Conservation (phyloP, 2,113 vertebrate genomes). For the Notothenia rossii region DNA sequence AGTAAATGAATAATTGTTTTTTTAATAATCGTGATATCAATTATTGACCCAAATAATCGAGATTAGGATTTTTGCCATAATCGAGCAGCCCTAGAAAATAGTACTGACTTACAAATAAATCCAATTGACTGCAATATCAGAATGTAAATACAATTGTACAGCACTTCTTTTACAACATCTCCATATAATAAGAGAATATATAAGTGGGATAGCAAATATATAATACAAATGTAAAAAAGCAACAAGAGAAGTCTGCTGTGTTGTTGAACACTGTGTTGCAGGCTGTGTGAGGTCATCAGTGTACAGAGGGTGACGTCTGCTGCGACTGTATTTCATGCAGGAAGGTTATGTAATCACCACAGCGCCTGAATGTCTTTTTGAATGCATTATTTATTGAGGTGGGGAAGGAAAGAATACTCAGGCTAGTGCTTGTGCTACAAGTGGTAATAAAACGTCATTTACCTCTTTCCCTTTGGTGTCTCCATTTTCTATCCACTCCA, state of each 20-base stretch:
- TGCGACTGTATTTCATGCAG: conserved; percentile 19
- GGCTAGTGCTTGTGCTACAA: conserved; percentile 7
- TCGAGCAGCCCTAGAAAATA: too few relatives aligned
- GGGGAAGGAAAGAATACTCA: conserved; percentile 21
- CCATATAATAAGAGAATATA: too few relatives aligned
- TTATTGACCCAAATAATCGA: too few relatives aligned
- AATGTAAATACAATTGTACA: too few relatives aligned
- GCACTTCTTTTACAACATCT: too few relatives aligned
- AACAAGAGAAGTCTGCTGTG: not conserved
- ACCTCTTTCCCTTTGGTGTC: conserved; percentile 99
- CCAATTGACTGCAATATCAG: too few relatives aligned
- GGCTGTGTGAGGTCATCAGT: conserved; percentile 16
- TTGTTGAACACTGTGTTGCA: not conserved
- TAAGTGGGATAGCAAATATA: too few relatives aligned
- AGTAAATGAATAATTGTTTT: too few relatives aligned
- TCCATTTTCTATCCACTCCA: conserved; percentile 99
- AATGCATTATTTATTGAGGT: conserved; percentile 68
- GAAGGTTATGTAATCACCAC: conserved; percentile 42
- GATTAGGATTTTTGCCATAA: too few relatives aligned
- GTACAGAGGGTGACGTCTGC: not conserved
- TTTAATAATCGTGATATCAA: too few relatives aligned
- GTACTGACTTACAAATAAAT: too few relatives aligned
- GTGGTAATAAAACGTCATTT: conserved; percentile 23
- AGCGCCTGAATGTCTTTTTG: conserved; percentile 35
- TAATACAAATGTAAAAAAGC: too few relatives aligned